Conservation (phyloP, 92 coral and sea anemone species). For the Metridium senile region DNA sequence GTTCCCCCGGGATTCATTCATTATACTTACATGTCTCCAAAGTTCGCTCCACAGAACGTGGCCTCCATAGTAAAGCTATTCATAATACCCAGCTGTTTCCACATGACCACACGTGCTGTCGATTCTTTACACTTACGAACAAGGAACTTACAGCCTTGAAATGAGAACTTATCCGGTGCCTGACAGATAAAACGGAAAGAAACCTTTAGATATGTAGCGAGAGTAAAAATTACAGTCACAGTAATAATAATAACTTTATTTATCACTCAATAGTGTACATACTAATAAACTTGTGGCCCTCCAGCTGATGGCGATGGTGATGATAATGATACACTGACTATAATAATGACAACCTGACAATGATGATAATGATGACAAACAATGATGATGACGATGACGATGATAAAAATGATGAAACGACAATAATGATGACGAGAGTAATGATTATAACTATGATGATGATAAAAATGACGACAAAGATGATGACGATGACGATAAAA, state of each 20-base stretch:
- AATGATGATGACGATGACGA: background rate
- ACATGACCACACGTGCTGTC: slow-evolving; percentile 99
- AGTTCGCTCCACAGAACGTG: slow-evolving; percentile 96
- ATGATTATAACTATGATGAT: background rate
- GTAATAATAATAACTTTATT: too few species aligned
- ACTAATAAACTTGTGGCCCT: too few species aligned
- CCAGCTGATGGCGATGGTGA: too few species aligned
- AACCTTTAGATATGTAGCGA: too few species aligned
- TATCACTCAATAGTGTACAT: too few species aligned
- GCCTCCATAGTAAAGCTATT: slow-evolving; percentile 99
- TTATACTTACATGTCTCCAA: slow-evolving; percentile 91
- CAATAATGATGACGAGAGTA: background rate
- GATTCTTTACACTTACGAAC: slow-evolving; percentile 98
- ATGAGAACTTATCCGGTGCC: slow-evolving; percentile 99
- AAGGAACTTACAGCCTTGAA: slow-evolving; percentile 94
- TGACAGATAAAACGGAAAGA: slow-evolving; percentile 26
- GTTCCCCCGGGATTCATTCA: too few species aligned
- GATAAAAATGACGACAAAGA: too few species aligned
- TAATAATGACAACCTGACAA: too few species aligned
- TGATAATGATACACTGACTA: too few species aligned
- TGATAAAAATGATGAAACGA: slow-evolving; percentile 1
- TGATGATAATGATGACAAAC: background rate
- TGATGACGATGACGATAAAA: too few species aligned
- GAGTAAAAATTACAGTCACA: too few species aligned
- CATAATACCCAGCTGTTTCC: slow-evolving; percentile 93